Base-by-base conservation (phyloP, 1,140 invertebrate genomes). In the Danaus plexippus region DNA sequence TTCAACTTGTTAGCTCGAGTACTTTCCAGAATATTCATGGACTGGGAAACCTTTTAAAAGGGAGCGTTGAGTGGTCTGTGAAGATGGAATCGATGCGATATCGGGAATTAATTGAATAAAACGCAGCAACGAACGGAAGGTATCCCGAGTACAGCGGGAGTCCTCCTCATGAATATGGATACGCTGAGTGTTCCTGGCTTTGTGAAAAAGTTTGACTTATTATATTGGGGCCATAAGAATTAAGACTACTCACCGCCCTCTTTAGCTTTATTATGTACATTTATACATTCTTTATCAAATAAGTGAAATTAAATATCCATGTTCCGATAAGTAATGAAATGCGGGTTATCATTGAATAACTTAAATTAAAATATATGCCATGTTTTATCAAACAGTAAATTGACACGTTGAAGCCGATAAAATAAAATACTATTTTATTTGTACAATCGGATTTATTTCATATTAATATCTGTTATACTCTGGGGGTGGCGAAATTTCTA, bases 41-140 rank as follows among this genome's bases (percentile, higher is more conserved):
- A 66, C 64, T 50, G 62, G 45, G 59, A 67, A 71, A 67, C 67
- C 66, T 67, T 72, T 75, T 75, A 66, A 71, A 71, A 69, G 69
- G 64, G 63, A 72, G 60, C 62, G 58, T 57, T 61, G 61, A 77
- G 69, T 74, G 69, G 65, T 66, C 60, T 45, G 62, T 67, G 66
- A 67, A 68, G 65, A 70, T 57, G 49, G 62, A 66, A 67, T 65
- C 61, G 67, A 73, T 71, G 77, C 69, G 69, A 80, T 81, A 81
- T 79, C 73, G 67, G 51, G 69, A 73, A 74, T 83, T 83, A 83
- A 83, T 83, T 80, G 77, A 83, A 83, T 77, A 76, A 80, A 83
- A 77, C 63, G 67, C 70, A 71, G 62, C 70, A 71, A 73, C 67
- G 57, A 71, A 61, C 64, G 66, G 66, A 63, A 66, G 58, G 59